phyloP scores from a whole-genome alignment of 2,888 invertebrate genomes.

The Meteorus colon region DNA sequence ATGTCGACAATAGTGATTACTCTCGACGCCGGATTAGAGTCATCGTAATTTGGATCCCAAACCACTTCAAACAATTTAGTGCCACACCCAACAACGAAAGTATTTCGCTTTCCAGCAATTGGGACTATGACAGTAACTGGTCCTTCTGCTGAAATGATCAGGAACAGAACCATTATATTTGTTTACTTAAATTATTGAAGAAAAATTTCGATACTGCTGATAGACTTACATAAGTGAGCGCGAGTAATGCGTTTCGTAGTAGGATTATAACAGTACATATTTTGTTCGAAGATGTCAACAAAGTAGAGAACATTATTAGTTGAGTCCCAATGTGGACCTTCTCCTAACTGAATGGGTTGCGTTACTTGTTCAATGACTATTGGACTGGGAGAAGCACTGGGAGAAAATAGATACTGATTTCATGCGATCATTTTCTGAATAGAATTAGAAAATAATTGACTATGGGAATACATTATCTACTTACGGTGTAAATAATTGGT shows the following conservation, averaged over 20 bases:
- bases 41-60: conserved; percentile 72
- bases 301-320: conserved; percentile 77
- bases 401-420: no score
- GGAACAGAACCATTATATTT: background rate
- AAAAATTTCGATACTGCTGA: background rate
- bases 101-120: conserved; percentile 64
- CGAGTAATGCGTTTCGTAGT: conserved; percentile 71
- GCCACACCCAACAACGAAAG: conserved; percentile 71
- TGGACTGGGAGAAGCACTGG: background rate
- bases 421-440: no score
- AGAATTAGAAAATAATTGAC: no score
- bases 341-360: conserved; percentile 73
- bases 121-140: conserved; percentile 70
- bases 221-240: conserved; percentile 56
- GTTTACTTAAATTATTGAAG: background rate
- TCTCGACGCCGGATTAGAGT: conserved; percentile 50
- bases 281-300: conserved; percentile 77
- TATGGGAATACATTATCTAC: no score
- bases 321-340: conserved; percentile 80
- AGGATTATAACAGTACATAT: conserved; percentile 75
- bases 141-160: conserved; percentile 45
- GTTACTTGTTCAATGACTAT: conserved; percentile 49
- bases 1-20: conserved; percentile 73
- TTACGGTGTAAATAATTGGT: no score
- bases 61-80: conserved; percentile 71